phyloP scores from a whole-genome alignment of 2,888 invertebrate species.

The Julus scanicus region DNA sequence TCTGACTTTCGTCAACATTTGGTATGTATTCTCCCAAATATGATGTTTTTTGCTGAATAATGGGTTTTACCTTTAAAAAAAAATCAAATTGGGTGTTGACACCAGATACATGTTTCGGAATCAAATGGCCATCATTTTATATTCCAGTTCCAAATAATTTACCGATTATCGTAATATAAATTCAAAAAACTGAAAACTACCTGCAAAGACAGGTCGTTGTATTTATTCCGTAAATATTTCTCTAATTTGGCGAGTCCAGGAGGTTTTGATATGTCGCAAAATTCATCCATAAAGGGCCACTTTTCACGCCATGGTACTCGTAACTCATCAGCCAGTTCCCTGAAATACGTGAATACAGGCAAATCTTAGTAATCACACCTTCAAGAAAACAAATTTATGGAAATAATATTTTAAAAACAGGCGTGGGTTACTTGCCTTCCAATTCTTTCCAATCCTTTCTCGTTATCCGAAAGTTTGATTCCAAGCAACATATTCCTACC shows the following conservation, averaged over 20 bases:
- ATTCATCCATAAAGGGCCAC: conserved; percentile 89
- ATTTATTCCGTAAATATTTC: conserved; percentile 74
- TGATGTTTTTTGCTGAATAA: not conserved
- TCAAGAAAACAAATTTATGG: not conserved
- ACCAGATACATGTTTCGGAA: not conserved
- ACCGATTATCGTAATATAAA: too few relatives aligned
- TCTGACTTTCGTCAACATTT: not conserved
- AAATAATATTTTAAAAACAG: not conserved
- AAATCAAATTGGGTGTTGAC: not conserved
- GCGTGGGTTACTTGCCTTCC: conserved; percentile 71
- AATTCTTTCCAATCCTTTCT: conserved; percentile 88
- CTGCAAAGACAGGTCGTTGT: conserved; percentile 63
- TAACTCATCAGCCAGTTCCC: conserved; percentile 75
- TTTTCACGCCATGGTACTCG: conserved; percentile 88
- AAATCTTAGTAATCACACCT: too few relatives aligned
- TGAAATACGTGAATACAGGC: not conserved
- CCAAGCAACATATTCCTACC: not conserved
- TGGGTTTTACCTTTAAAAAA: not conserved
- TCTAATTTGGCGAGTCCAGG: conserved; percentile 83
- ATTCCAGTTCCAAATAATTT: too few relatives aligned
- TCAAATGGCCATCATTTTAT: too few relatives aligned
- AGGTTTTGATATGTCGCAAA: conserved; percentile 78
- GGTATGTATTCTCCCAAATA: not conserved
- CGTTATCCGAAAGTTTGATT: conserved; percentile 74
- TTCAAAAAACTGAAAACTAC: not conserved